Evolutionary conservation across 2,888 invertebrate genomes (phyloP).

Genomic region (Apeira syringaria): DNA sequence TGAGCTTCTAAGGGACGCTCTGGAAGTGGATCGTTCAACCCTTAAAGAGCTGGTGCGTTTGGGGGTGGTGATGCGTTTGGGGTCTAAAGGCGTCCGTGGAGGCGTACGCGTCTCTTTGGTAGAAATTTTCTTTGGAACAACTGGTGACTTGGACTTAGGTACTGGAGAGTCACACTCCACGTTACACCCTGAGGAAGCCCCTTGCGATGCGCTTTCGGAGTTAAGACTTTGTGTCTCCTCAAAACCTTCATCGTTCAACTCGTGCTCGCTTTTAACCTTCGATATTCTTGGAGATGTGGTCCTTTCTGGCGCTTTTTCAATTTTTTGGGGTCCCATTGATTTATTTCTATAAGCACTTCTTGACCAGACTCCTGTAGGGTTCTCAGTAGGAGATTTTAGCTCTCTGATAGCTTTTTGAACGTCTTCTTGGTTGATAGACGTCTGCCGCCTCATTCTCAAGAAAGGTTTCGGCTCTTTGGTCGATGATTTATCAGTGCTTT

Average conservation of each 20-base stretch:
- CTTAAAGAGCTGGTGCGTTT: slow-evolving; percentile 75
- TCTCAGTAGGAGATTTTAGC: slow-evolving; percentile 85
- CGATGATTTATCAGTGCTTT: slow-evolving; percentile 71
- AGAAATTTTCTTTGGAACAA: slow-evolving; percentile 76
- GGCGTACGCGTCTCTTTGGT: slow-evolving; percentile 76
- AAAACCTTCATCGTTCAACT: slow-evolving; percentile 94
- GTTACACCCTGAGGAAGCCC: slow-evolving; percentile 91
- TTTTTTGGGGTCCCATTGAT: slow-evolving; percentile 51
- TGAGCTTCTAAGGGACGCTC: slow-evolving; percentile 92
- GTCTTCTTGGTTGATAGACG: slow-evolving; percentile 88
- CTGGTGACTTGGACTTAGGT: slow-evolving; percentile 68
- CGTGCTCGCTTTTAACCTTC: slow-evolving; percentile 85
- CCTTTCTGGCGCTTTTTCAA: slow-evolving; percentile 57
- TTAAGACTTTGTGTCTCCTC: slow-evolving; percentile 95
- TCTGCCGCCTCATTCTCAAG: slow-evolving; percentile 85
- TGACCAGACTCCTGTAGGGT: slow-evolving; percentile 84
- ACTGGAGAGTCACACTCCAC: slow-evolving; percentile 84
- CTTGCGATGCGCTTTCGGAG: slow-evolving; percentile 93
- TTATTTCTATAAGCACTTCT: slow-evolving; percentile 68
- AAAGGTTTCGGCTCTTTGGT: slow-evolving; percentile 73
- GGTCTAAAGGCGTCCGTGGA: slow-evolving; percentile 56
- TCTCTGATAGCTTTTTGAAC: slow-evolving; percentile 87
- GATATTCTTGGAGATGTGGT: slow-evolving; percentile 76
- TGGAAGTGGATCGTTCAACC: slow-evolving; percentile 90
- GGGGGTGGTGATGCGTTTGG: slow-evolving; percentile 53